Percentiles rank a stretch among this genome's conserved stretches.
Conservation (phyloP, 1,140 invertebrate species). For the Cydia splendana region DNA sequence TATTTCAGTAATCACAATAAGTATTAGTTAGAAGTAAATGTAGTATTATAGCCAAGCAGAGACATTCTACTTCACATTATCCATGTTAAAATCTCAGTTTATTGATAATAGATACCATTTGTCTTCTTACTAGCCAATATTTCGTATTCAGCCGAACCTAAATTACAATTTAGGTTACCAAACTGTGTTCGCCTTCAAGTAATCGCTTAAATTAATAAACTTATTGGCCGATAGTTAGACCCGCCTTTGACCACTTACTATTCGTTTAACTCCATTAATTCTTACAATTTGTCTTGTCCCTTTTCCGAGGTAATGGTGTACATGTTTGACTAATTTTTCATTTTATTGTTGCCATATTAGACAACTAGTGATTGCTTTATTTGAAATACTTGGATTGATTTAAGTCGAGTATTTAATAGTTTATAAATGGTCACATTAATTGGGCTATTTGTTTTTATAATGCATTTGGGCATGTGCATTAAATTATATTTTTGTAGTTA, state of each 20-base stretch:
- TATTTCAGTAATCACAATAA: no score
- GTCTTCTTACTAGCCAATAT: conserved; percentile 3
- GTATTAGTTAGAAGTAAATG: no score
- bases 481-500: background rate
- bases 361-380: conserved; percentile 43
- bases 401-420: background rate
- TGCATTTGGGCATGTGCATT: background rate
- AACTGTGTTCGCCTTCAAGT: background rate
- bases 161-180: background rate
- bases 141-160: background rate
- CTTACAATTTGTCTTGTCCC: conserved; percentile 53
- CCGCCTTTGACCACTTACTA: conserved; percentile 34
- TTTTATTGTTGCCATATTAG: conserved; percentile 48
- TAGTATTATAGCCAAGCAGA: no score
- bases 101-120: background rate
- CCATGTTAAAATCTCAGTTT: background rate
- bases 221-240: background rate
- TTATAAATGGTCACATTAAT: background rate
- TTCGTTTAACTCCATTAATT: conserved; percentile 49
- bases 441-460: background rate
- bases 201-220: conserved; percentile 7
- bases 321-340: conserved; percentile 46
- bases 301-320: conserved; percentile 45
- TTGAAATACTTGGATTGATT: conserved; percentile 33
- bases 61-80: no score